phyloP scores from a whole-genome alignment of 2,113 vertebrate genomes.

The Tragelaphus scriptus region DNA sequence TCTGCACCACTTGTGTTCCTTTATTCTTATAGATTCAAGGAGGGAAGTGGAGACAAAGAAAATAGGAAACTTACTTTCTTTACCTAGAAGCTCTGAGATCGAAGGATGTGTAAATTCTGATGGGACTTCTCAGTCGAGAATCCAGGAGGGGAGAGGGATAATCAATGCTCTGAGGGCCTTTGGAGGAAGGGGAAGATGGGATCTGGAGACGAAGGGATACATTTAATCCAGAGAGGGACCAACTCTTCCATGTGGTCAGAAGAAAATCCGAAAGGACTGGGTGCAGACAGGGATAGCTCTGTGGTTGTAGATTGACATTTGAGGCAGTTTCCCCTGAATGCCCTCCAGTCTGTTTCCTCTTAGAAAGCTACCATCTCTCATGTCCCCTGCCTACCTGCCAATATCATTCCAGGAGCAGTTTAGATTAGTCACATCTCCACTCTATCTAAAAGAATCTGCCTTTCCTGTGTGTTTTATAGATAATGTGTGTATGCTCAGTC shows the following conservation, averaged over 20 bases:
- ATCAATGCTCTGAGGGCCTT: neutral
- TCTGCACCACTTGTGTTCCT: neutral
- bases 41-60: neutral
- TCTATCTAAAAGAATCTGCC: neutral
- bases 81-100: neutral
- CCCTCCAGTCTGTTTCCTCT: neutral
- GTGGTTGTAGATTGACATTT: neutral
- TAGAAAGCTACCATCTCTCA: neutral
- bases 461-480: neutral
- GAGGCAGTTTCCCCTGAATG: neutral
- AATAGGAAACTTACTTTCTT: neutral
- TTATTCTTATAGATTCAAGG: neutral
- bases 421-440: neutral
- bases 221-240: neutral
- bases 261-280: neutral
- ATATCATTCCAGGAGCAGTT: neutral
- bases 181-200: neutral
- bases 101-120: neutral
- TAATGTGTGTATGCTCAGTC: neutral
- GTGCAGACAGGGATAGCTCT: fast-evolving
- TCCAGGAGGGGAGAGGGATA: too few species aligned
- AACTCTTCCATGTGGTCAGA: neutral
- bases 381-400: too few species aligned
- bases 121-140: neutral
- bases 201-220: neutral